Conservation (phyloP, 1,140 invertebrate genomes). For the silkworm (Bombyx mori) region ASM3026992v2 NC_085112.1:6015501-6016000, state of each 20-base stretch:
- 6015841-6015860: constrained; percentile 10
- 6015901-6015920: too few relatives aligned
- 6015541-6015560: constrained; percentile 71
- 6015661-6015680: constrained; percentile 54
- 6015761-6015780: constrained; percentile 22
- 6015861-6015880: too few relatives aligned
- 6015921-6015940: too few relatives aligned
- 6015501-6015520: constrained; percentile 60
- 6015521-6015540: constrained; percentile 69
- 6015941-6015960: too few relatives aligned
- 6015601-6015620: constrained; percentile 72
- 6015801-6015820: constrained; percentile 13
- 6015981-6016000: too few relatives aligned
- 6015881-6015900: too few relatives aligned
- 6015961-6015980: too few relatives aligned
- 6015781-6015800: too few relatives aligned
- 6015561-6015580: constrained; percentile 48
- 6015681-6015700: constrained; percentile 57
- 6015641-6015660: constrained; percentile 63
- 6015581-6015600: constrained; percentile 59
- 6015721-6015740: constrained; percentile 63
- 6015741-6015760: constrained; percentile 62
- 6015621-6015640: constrained; percentile 62
- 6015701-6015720: constrained; percentile 44
- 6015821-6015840: constrained; percentile 32